Evolutionary conservation across 1,140 invertebrate genomes (phyloP), one percentile per base, ranked within the genome.

Genomic region (Caerostris extrusa): DNA sequence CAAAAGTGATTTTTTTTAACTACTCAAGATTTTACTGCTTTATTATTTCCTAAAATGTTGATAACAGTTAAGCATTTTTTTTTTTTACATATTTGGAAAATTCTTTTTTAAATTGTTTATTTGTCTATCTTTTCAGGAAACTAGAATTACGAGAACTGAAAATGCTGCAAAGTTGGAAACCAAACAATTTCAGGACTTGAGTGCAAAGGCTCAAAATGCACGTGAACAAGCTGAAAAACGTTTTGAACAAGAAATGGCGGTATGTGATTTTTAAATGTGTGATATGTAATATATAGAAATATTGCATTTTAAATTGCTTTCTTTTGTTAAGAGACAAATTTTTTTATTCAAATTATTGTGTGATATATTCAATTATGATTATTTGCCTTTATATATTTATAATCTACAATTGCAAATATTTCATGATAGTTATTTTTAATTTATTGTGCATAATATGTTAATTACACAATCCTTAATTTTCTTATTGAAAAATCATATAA

Each of bases 131-230:
- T 95, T 94, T 61, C 94, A 96, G 97, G 95, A 99, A 99, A 95
- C 98, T 99, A 96, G 98, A 99, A 96, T 95, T 99, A 77, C 96
- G 99, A 5, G 99, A 99, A 96, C 96, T 99, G 93, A 99, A 99
- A 96, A 97, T 99, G 97, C 96, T 99, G 64, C 99, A 99, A 96
- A 99, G 95, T 97, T 98, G 96, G 99, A 99, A 96, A 98, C 99
- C 96, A 99, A 99, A 95, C 98, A 99, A 96, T 99, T 99, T 96
- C 98, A 99, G 95, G 98, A 99, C 96, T 96, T 99, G 81, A 97
- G 98, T 82, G 97, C 98, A 60, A 99, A 99, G 96, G 98, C 98
- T 95, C 97, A 98, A 95, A 96, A 98, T 94, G 97, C 97, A 14
- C 97, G 98, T 93, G 98, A 99, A 91, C 97, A 98, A 95, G 98